These are phyloP conservation scores for Himalopsyche japonica DNA, from an alignment of 2,888 invertebrate species.

Conservation along the genomic window DNA sequence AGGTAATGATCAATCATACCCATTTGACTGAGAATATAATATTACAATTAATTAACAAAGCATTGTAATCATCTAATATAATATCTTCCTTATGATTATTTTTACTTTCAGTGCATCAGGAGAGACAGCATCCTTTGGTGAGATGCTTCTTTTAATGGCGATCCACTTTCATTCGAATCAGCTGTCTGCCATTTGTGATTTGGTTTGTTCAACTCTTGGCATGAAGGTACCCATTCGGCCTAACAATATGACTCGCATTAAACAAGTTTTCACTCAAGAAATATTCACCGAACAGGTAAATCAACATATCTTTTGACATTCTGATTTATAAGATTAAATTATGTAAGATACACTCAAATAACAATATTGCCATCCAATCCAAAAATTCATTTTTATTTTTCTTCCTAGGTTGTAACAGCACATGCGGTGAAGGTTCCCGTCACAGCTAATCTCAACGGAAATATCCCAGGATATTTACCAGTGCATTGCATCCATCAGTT, in stretches of 20 bases:
- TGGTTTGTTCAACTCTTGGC: conserved; percentile 91
- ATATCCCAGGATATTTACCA: conserved; percentile 88
- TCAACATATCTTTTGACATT: neutral
- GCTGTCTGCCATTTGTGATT: conserved; percentile 87
- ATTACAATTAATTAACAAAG: too few species aligned
- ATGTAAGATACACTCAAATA: too few species aligned
- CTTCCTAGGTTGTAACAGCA: conserved; percentile 79
- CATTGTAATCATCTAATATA: neutral
- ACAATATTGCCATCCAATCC: too few species aligned
- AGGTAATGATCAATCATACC: too few species aligned
- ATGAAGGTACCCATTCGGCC: conserved; percentile 91
- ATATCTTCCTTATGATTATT: conserved; percentile 13
- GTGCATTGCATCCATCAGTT: conserved; percentile 96
- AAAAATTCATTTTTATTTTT: neutral
- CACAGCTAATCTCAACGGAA: conserved; percentile 84
- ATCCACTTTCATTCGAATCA: conserved; percentile 98
- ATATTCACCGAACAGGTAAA: conserved; percentile 91
- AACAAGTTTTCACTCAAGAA: conserved; percentile 93
- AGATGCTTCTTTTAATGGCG: conserved; percentile 93
- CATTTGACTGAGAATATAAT: too few species aligned
- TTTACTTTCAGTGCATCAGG: conserved; percentile 69
- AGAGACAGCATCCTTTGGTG: conserved; percentile 87
- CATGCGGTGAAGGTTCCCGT: conserved; percentile 97
- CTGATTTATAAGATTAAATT: neutral
- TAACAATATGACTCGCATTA: conserved; percentile 85